Conservation (phyloP, 2,113 vertebrate genomes). For the Pedetes capensis region DNA sequence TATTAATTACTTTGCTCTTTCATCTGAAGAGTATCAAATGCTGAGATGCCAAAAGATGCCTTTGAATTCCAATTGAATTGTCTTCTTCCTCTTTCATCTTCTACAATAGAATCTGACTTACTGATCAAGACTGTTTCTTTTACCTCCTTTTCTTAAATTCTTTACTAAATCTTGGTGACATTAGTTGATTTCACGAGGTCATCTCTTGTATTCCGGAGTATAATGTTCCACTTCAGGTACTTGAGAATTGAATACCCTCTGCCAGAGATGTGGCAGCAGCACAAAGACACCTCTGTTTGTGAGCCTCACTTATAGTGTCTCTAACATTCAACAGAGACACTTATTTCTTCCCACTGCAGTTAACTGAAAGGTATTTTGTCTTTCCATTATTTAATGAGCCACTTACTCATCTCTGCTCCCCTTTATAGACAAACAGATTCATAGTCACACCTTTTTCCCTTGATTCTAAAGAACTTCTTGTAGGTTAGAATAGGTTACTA, state of each 20-base stretch:
- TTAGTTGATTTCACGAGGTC: neutral
- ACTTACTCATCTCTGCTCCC: conserved; percentile 32
- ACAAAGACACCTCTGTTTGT: neutral
- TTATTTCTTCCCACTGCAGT: neutral
- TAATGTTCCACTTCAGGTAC: conserved; percentile 34
- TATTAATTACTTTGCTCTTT: conserved; percentile 42
- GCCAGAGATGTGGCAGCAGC: neutral
- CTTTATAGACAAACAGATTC: conserved; percentile 40
- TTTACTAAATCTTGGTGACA: conserved; percentile 47
- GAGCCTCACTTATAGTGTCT: neutral
- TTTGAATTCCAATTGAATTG: conserved; percentile 40
- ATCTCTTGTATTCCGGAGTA: conserved; percentile 38
- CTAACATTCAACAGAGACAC: neutral
- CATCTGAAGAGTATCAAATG: conserved; percentile 6
- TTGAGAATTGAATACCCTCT: conserved; percentile 36
- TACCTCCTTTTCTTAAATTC: conserved; percentile 45
- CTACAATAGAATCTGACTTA: conserved; percentile 40
- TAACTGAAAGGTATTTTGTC: conserved; percentile 41
- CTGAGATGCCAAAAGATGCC: conserved; percentile 26
- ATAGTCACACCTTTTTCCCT: conserved; percentile 23
- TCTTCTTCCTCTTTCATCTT: conserved; percentile 36
- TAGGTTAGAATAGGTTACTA: conserved; percentile 42
- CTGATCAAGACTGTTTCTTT: neutral
- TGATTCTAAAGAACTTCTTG: conserved; percentile 50
- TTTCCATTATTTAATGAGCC: conserved; percentile 48